Evolutionary conservation across 2,113 vertebrate genomes (phyloP).

Genomic region (Psilopsiagon aurifrons): DNA sequence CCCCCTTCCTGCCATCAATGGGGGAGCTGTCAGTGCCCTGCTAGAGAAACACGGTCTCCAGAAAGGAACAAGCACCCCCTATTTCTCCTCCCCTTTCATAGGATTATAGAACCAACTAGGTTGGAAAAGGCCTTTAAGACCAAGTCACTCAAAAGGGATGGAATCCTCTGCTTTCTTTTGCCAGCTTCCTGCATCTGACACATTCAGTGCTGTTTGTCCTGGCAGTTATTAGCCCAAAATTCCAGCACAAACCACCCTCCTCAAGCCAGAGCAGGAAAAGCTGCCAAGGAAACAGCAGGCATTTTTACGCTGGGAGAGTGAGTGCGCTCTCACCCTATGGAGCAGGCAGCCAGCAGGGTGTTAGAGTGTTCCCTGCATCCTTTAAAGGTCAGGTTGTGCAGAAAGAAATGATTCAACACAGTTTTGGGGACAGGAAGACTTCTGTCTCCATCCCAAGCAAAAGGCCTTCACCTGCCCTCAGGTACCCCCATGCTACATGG

Average conservation of each 20-base stretch:
- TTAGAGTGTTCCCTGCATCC: background rate
- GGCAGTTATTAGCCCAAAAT: background rate
- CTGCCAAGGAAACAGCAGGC: background rate
- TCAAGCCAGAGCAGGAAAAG: background rate
- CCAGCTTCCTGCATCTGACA: background rate
- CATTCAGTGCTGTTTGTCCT: background rate
- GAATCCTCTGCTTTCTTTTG: background rate
- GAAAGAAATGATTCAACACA: background rate
- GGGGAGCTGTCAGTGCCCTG: background rate
- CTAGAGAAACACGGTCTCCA: background rate
- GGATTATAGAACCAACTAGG: background rate
- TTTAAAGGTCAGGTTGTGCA: background rate
- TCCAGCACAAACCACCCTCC: background rate
- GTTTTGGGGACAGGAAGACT: background rate
- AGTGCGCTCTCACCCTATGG: accelerated
- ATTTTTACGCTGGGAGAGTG: background rate
- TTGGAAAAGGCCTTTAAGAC: background rate
- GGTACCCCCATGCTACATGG: accelerated
- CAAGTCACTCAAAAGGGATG: background rate
- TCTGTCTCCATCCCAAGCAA: background rate
- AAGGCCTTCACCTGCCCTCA: background rate
- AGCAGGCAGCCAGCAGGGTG: accelerated
- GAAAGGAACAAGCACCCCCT: background rate
- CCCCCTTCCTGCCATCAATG: background rate
- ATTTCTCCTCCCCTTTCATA: background rate